phyloP scores from a whole-genome alignment of 2,888 invertebrate genomes.

The Spodoptera picta region DNA sequence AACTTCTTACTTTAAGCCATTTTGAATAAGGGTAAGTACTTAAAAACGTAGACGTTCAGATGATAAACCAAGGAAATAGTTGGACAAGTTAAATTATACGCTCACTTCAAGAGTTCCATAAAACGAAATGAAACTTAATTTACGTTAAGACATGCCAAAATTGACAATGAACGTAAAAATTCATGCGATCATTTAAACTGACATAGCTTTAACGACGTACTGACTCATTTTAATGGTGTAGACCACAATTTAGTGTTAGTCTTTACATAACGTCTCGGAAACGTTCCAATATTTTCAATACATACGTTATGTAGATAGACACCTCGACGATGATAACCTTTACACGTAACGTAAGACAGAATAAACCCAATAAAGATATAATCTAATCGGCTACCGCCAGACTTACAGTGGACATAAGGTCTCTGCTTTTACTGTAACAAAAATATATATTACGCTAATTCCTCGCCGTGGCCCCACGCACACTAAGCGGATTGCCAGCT shows the following conservation, averaged over 20 bases:
- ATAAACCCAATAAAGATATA: constrained; percentile 41
- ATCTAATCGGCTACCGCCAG: constrained; percentile 56
- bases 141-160: constrained; percentile 23
- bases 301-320: constrained; percentile 10
- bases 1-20: constrained; percentile 19
- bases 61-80: constrained; percentile 36
- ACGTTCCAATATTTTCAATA: constrained; percentile 30
- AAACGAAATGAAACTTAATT: constrained; percentile 33
- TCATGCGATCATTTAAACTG: constrained; percentile 18
- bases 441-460: constrained; percentile 84
- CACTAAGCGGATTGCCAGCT: constrained; percentile 86
- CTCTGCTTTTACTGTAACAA: constrained; percentile 65
- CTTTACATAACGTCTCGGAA: constrained; percentile 27
- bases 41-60: constrained; percentile 26
- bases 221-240: constrained; percentile 33
- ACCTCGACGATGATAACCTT: constrained; percentile 17
- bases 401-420: constrained; percentile 39
- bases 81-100: constrained; percentile 27
- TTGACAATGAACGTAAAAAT: constrained; percentile 31
- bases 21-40: constrained; percentile 14
- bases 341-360: constrained; percentile 28
- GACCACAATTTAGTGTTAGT: constrained; percentile 26
- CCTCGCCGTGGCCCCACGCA: constrained; percentile 74
- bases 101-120: constrained; percentile 16
- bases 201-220: constrained; percentile 30